Evolutionary conservation across 1,140 invertebrate species (phyloP).

Genomic region (Adoxophyes honmai): DNA sequence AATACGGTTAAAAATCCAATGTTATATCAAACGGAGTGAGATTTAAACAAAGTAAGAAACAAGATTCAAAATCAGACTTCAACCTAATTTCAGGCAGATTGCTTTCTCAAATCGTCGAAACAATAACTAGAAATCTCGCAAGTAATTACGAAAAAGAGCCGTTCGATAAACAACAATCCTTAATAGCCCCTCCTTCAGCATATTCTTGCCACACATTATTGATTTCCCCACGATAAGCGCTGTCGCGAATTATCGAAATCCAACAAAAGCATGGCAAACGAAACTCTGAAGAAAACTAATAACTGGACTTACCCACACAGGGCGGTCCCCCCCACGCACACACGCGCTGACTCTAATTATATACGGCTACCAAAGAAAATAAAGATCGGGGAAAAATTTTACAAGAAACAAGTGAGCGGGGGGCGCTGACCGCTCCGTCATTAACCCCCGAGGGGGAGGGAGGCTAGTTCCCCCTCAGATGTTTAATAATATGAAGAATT

Average conservation of each 20-base stretch:
- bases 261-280: slow-evolving; percentile 68
- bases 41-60: too few species aligned
- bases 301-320: slow-evolving; percentile 56
- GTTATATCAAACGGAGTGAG: too few species aligned
- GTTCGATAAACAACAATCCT: neutral
- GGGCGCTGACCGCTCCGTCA: slow-evolving; percentile 67
- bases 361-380: slow-evolving; percentile 72
- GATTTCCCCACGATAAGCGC: slow-evolving; percentile 46
- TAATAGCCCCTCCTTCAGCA: slow-evolving; percentile 3
- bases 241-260: slow-evolving; percentile 74
- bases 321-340: slow-evolving; percentile 19
- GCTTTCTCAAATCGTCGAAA: neutral
- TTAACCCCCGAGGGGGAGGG: slow-evolving; percentile 49
- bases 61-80: too few species aligned
- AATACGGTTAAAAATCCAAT: too few species aligned
- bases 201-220: slow-evolving; percentile 37
- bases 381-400: slow-evolving; percentile 76
- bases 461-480: slow-evolving; percentile 64
- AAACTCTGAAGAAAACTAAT: slow-evolving; percentile 75
- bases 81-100: too few species aligned
- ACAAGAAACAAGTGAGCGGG: slow-evolving; percentile 69
- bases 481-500: slow-evolving; percentile 77
- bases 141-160: neutral
- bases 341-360: slow-evolving; percentile 65
- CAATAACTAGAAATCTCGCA: too few species aligned